phyloP scores from a whole-genome alignment of 37 sponge, comb jelly and placozoan species.

The Aplysina aerophoba region DNA sequence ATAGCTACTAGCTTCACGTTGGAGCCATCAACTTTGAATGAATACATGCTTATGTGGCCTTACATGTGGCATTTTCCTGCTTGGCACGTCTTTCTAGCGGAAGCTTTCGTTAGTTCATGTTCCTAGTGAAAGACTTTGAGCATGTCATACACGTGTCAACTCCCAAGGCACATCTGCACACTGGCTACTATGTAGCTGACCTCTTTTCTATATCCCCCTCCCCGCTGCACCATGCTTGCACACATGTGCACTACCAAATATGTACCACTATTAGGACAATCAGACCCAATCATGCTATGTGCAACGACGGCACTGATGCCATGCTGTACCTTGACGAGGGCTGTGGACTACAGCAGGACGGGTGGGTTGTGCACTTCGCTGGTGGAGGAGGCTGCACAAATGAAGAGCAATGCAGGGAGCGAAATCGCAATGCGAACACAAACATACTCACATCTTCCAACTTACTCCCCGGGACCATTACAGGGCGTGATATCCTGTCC shows the following conservation, averaged over 20 bases:
- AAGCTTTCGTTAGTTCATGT: too few species aligned
- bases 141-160: too few species aligned
- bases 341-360: neutral
- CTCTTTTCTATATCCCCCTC: too few species aligned
- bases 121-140: too few species aligned
- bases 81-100: too few species aligned
- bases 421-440: conserved; percentile 9
- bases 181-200: too few species aligned
- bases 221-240: too few species aligned
- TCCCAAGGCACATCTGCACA: too few species aligned
- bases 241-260: neutral
- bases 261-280: conserved; percentile 14
- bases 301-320: conserved; percentile 45
- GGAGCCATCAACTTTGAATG: too few species aligned
- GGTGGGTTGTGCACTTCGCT: conserved; percentile 79
- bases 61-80: too few species aligned
- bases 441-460: conserved; percentile 55
- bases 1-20: too few species aligned
- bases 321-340: conserved; percentile 26
- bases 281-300: conserved; percentile 16
- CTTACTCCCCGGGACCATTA: neutral
- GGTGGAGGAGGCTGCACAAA: conserved; percentile 82
- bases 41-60: too few species aligned
- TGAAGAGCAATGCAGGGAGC: conserved; percentile 61
- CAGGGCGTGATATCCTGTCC: conserved; percentile 65